Conservation (phyloP, 2,888 invertebrate genomes). For the Ceramica pisi region DNA sequence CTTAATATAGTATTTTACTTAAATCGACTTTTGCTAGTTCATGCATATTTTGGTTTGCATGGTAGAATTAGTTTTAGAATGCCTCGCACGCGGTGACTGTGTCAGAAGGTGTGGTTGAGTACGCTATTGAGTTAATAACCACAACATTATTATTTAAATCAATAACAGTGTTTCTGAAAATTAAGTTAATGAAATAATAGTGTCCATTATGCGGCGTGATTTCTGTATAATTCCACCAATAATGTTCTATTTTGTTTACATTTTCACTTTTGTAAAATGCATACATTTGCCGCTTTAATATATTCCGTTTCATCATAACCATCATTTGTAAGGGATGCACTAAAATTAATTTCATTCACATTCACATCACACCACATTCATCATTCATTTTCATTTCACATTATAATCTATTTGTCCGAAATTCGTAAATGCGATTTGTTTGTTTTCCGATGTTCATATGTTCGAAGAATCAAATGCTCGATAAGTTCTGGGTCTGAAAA, state of each 20-base stretch:
- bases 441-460: too few relatives aligned
- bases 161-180: conserved; percentile 2
- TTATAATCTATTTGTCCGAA: too few relatives aligned
- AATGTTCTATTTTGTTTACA: neutral
- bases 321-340: neutral
- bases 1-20: conserved; percentile 44
- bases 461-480: too few relatives aligned
- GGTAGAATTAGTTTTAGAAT: conserved; percentile 47
- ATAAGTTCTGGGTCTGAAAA: too few relatives aligned
- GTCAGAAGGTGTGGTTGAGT: neutral
- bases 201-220: neutral
- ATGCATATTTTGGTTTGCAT: conserved; percentile 31
- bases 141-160: conserved; percentile 13
- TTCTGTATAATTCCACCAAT: neutral
- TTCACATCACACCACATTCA: too few relatives aligned
- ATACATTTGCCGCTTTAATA: neutral
- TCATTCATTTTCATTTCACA: too few relatives aligned
- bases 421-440: too few relatives aligned
- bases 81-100: neutral
- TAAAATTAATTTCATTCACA: neutral
- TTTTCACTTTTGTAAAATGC: neutral
- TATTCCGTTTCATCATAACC: neutral
- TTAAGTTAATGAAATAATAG: neutral
- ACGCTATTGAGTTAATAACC: conserved; percentile 24
- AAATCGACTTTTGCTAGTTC: conserved; percentile 36